Base-by-base conservation (phyloP, 2,113 vertebrate species). In the Panthera uncia region DNA sequence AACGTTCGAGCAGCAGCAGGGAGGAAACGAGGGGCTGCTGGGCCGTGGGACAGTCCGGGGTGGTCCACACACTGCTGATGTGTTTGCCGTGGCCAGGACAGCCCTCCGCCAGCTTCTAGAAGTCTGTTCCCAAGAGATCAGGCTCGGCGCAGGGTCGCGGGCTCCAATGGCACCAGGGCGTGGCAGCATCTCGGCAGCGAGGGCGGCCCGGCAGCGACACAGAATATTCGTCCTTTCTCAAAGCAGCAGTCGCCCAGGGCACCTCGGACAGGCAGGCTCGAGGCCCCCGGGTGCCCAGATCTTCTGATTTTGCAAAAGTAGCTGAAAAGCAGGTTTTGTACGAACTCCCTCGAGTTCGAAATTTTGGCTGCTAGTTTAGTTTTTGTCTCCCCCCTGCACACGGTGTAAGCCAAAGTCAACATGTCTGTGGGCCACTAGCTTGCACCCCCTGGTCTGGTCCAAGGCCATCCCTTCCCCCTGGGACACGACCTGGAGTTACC, bases 61-160 rank as follows among this genome's bases (percentile, higher is more conserved):
- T 0, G 41, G 29, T 57, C 76, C 76, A 33, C 0, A 1, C 50
- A 25, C 45, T 0, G 14, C 71, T 1, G 10, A 33, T 1, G 23
- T 21, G 4, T 33, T 21, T 45, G 45, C 38, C 2, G 0, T 1
- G 5, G 3, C 88, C 31, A 2, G 7, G n/a, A 15, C 68, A n/a
- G 31, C 48, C 61, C 61, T 48, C 57, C 0, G 4, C 29, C 38
- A 33, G 57, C 57, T 71, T 79, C 91, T 9, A 29, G 33, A 12
- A 16, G 19, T 10, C 68, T 57, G 12, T 48, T 25, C n/a, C 25
- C 25, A 3, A n/a, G 38, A 38, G 74, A 25, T 52, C 65, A 52
- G 63, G 73, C 41, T 89, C 84, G 15, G 63, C 0, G 86, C 79
- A 33, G 41, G 80, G 25, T n/a, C 21, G 0, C 3, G 0, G 11